A percentile compares a stretch with the other conserved stretches of the same genome.
phyloP scores from a whole-genome alignment of 2,113 vertebrate genomes.

The Percopsis transmontana region DNA sequence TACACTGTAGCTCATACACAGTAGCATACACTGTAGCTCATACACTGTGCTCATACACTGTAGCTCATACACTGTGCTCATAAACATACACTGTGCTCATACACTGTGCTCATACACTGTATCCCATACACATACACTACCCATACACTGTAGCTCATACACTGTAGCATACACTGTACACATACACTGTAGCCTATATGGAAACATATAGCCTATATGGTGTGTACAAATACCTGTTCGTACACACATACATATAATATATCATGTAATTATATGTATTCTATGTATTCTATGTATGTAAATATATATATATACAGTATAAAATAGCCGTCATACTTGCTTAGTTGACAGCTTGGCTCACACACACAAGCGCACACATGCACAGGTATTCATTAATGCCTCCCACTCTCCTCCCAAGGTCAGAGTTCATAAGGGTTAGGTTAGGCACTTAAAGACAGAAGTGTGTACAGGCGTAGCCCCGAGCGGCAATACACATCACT shows the following conservation, averaged over 20 bases:
- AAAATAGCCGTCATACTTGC: not conserved
- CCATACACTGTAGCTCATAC: no score
- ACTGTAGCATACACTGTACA: no score
- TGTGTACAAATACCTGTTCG: no score
- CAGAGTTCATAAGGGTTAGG: not conserved
- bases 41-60: no score
- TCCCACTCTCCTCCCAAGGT: not conserved
- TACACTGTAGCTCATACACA: no score
- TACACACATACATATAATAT: not conserved
- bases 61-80: no score
- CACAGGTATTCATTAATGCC: not conserved
- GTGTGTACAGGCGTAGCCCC: conserved; percentile 8
- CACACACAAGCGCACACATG: conserved; percentile 1
- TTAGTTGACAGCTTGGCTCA: not conserved
- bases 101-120: no score
- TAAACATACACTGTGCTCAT: no score
- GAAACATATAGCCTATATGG: no score
- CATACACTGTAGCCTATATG: no score
- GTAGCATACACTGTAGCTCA: no score
- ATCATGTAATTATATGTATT: not conserved
- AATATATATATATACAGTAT: not conserved
- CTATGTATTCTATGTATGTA: not conserved
- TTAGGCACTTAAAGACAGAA: not conserved
- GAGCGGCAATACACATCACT: not conserved
- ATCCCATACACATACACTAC: no score